Percentiles rank a stretch among this genome's conserved stretches.
Evolutionary conservation across 2,113 vertebrate species (phyloP).

Genomic region (Nothocercus julius): DNA sequence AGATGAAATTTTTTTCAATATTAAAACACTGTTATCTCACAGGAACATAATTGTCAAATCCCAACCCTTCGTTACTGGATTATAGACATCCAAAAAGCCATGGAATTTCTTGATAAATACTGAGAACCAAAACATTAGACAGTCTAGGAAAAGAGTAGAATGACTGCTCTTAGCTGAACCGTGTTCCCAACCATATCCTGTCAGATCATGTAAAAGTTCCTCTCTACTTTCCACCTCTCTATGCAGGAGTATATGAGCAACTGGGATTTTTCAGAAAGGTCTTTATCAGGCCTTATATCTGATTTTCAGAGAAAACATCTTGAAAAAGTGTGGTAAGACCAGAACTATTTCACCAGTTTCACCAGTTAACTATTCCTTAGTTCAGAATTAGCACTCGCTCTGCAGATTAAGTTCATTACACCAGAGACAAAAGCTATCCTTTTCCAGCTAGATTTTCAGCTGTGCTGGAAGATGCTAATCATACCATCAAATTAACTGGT

Average conservation of each 20-base stretch:
- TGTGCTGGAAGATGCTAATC: background rate
- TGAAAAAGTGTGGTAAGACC: background rate
- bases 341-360: no score
- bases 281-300: background rate
- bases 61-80: background rate
- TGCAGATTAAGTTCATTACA: background rate
- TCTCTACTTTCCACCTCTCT: background rate
- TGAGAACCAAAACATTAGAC: background rate
- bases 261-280: background rate
- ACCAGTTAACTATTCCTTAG: background rate
- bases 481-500: background rate
- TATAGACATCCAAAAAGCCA: background rate
- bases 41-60: background rate
- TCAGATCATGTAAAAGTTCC: background rate
- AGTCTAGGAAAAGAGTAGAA: background rate
- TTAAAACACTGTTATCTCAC: background rate
- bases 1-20: slow-evolving; percentile 1
- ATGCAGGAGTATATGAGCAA: background rate
- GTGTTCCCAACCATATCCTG: background rate
- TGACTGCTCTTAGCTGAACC: background rate
- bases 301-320: background rate
- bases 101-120: background rate
- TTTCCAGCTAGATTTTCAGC: background rate
- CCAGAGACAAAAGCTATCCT: background rate
- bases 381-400: background rate